Base-by-base conservation (phyloP, 2,888 invertebrate species). In the Apamea anceps region DNA sequence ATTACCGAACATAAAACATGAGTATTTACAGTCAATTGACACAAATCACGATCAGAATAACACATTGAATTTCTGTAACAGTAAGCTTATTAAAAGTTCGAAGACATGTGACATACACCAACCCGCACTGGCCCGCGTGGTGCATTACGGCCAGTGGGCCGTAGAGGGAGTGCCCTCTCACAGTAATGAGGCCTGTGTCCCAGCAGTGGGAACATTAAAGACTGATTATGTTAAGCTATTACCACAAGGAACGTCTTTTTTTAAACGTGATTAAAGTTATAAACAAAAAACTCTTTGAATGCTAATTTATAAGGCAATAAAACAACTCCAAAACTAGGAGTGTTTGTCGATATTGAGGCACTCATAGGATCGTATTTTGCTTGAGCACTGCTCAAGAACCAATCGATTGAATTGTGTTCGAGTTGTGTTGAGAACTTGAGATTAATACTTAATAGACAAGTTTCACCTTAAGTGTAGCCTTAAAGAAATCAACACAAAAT, bases 1-100 rank as follows among this genome's bases (percentile, higher is more conserved):
- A 87, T 77, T 42, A 77, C 57, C 62, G 45, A 66, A 75, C 73
- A 84, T 42, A 75, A 77, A 45, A 71, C 54, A 75, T 62, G 45
- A 74, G 45, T 74, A 71, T 77, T 82, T 63, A 48, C 37, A 85
- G 37, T 37, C 68, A 75, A 74, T 62, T 63, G 62, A 66, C 60
- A 81, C 25, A 81, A 84, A 67, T 77, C 42, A 71, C 48, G 65
- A 62, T 10, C 21, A 42, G 18, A 25, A 75, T 25, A 60, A 18
- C 42, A 60, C 79, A 57, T 57, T 65, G n/a, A 75, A 65, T 72
- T 72, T 65, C 45, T 72, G 18, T 15, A 63, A 54, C 10, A 57
- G 45, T 51, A 57, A 21, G 60, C 12, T 54, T 21, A 21, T 54
- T 2, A 54, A 8, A 3, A 54, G 8, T 54, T 54, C 13, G 13